Evolutionary conservation across 2,888 invertebrate species (phyloP).

Genomic region (Drosophila diplacantha): DNA sequence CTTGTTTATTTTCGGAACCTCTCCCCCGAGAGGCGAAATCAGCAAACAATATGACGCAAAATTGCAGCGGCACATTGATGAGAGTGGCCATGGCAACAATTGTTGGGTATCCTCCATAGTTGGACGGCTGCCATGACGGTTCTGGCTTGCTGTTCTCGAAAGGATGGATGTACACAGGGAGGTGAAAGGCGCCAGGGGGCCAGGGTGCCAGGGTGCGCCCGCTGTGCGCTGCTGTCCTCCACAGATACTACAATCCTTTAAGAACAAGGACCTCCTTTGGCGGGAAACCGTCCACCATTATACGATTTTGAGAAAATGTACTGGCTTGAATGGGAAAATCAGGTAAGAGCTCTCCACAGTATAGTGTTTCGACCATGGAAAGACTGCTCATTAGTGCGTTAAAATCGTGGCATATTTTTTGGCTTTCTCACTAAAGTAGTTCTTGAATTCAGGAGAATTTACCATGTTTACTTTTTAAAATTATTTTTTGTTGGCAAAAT

Average conservation of each 20-base stretch:
- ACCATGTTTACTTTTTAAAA: background rate
- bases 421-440: background rate
- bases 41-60: constrained; percentile 64
- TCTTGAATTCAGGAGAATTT: background rate
- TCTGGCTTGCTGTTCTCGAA: constrained; percentile 21
- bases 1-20: constrained; percentile 54
- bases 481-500: background rate
- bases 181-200: constrained; percentile 21
- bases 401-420: background rate
- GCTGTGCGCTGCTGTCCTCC: constrained; percentile 17
- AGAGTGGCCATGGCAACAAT: constrained; percentile 42
- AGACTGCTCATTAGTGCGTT: background rate
- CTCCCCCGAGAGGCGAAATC: constrained; percentile 49
- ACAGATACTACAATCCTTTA: constrained; percentile 26
- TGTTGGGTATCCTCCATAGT: constrained; percentile 44
- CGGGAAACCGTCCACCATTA: background rate
- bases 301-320: background rate
- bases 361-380: background rate
- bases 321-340: constrained; percentile 3
- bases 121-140: constrained; percentile 55
- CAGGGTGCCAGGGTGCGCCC: too few species aligned
- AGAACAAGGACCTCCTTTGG: constrained; percentile 36
- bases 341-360: background rate
- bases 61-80: constrained; percentile 49
- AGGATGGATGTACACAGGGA: constrained; percentile 8